A percentile compares a stretch with the other conserved stretches of the same genome.
Conservation (phyloP, 2,888 invertebrate species). For the Nycteola revayana region DNA sequence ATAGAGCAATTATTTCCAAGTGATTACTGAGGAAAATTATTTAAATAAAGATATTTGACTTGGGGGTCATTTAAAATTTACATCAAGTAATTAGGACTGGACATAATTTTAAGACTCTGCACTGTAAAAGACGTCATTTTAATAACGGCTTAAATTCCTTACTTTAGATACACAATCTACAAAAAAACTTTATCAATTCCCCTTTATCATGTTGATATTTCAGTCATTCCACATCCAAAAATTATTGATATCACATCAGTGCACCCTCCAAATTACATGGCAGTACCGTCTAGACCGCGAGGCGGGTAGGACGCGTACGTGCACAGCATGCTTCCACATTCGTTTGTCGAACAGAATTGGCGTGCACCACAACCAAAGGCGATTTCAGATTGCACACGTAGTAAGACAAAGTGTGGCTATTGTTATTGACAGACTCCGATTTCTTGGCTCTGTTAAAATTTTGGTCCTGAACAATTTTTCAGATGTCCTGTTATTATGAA, state of each 20-base stretch:
- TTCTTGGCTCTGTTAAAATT: constrained; percentile 31
- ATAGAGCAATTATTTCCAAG: constrained; percentile 33
- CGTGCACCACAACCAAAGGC: constrained; percentile 48
- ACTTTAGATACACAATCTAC: no score
- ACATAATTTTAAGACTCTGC: no score
- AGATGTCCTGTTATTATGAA: neutral
- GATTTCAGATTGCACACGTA: constrained; percentile 59
- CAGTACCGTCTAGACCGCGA: constrained; percentile 35
- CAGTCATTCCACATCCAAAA: constrained; percentile 17
- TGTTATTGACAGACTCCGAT: constrained; percentile 46
- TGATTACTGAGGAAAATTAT: constrained; percentile 17
- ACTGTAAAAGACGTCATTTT: no score
- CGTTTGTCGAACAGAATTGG: constrained; percentile 55
- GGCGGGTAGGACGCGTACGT: constrained; percentile 50
- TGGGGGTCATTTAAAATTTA: no score
- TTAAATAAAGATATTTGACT: no score
- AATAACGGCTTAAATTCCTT: no score
- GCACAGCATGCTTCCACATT: constrained; percentile 51
- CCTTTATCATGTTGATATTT: no score
- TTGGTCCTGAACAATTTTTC: constrained; percentile 4
- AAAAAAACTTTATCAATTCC: no score
- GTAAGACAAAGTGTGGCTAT: constrained; percentile 50
- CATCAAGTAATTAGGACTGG: no score
- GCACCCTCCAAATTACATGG: constrained; percentile 32
- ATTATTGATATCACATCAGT: constrained; percentile 36